These are phyloP conservation scores for Papilio protenor DNA, from an alignment of 2,888 invertebrate genomes.

Conservation along the genomic window DNA sequence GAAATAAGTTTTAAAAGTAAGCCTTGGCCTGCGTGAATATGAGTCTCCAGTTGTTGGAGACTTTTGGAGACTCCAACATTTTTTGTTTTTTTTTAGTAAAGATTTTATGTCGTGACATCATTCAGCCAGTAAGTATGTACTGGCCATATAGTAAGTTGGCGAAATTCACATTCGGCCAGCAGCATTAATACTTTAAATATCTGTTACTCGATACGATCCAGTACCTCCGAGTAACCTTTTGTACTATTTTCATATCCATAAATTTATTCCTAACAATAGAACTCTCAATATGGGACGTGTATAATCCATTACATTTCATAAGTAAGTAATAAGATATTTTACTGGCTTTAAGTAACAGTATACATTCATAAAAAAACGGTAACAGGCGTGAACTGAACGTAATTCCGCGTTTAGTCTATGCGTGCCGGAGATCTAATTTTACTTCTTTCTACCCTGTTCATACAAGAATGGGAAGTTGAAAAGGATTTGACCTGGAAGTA, in stretches of 20 bases:
- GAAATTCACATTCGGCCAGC: background rate
- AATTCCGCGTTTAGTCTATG: no score
- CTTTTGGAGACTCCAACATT: no score
- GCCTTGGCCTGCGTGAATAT: no score
- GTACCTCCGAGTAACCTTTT: background rate
- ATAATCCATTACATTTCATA: conserved; percentile 1
- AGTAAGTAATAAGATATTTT: background rate
- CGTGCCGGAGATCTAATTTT: no score
- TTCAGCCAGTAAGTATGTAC: no score
- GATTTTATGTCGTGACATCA: no score
- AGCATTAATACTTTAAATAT: background rate
- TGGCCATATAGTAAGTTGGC: background rate
- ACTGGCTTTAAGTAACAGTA: background rate
- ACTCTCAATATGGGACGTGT: background rate
- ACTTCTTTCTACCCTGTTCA: no score
- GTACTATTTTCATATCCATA: background rate
- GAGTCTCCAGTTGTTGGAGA: no score
- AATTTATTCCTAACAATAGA: background rate
- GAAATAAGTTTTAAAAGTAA: no score
- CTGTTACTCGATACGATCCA: background rate
- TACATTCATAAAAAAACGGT: background rate
- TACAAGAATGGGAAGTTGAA: no score
- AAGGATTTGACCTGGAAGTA: no score
- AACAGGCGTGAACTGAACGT: background rate
- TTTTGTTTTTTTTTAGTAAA: no score